Conservation (phyloP, 2,797 vertebrate genomes). For the Passerculus sandwichensis region DNA sequence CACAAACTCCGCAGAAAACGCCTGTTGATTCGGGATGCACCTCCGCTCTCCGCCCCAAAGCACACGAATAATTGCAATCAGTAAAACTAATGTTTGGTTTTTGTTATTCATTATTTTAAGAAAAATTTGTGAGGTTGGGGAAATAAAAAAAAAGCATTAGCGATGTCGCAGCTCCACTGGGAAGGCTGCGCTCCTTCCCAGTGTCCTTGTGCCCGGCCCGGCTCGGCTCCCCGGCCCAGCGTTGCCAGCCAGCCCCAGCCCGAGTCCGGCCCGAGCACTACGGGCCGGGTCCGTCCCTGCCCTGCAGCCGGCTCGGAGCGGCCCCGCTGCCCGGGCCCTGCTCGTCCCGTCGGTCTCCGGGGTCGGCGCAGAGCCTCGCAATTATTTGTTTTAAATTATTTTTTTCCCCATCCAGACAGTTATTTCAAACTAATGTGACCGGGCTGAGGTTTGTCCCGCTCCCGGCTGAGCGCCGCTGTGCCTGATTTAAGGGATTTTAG, state of each 20-base stretch:
- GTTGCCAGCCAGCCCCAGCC: not conserved
- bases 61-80: not conserved
- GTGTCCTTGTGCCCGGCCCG: not conserved
- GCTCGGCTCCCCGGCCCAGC: not conserved
- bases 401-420: not conserved
- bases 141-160: rapidly evolving
- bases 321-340: not conserved
- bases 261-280: not conserved
- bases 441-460: not conserved
- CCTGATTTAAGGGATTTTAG: not conserved
- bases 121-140: not conserved
- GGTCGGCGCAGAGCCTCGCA: not conserved
- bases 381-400: not conserved
- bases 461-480: not conserved
- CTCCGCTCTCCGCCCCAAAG: not conserved
- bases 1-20: not conserved
- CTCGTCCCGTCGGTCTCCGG: not conserved
- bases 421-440: not conserved
- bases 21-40: not conserved
- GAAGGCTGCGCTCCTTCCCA: not conserved
- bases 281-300: not conserved
- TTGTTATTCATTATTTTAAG: not conserved
- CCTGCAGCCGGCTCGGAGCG: not conserved
- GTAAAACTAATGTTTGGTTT: not conserved
- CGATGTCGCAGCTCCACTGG: not conserved